phyloP scores from a whole-genome alignment of 2,888 invertebrate genomes.

The Acleris cristana region DNA sequence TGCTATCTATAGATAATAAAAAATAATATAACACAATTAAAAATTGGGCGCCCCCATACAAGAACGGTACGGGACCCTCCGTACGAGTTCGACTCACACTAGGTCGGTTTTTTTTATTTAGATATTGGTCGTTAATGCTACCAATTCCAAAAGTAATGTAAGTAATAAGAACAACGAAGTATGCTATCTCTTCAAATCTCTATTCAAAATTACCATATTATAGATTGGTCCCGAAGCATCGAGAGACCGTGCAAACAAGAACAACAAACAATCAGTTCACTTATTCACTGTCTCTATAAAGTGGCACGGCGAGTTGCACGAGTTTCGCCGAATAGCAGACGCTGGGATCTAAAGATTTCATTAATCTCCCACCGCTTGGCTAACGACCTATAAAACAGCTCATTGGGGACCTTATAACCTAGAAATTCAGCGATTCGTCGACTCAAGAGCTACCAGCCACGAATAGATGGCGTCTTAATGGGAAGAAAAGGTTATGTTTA shows the following conservation, averaged over 20 bases:
- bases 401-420: conserved; percentile 53
- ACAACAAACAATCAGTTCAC: conserved; percentile 22
- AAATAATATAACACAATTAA: no score
- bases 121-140: no score
- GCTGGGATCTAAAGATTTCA: conserved; percentile 43
- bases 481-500: conserved; percentile 31
- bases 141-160: background rate
- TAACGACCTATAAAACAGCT: conserved; percentile 50
- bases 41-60: no score
- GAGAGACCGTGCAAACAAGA: background rate
- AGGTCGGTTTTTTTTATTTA: background rate
- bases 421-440: conserved; percentile 48
- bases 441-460: conserved; percentile 47
- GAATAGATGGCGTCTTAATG: conserved; percentile 43
- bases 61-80: no score
- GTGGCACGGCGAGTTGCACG: conserved; percentile 9
- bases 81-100: background rate
- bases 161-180: background rate
- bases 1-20: background rate
- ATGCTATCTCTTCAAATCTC: background rate
- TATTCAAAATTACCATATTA: background rate
- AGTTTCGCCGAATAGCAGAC: conserved; percentile 27
- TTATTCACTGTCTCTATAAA: conserved; percentile 33
- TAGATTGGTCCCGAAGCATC: background rate
- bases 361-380: conserved; percentile 45